These are phyloP conservation scores for Hedya salicella DNA, from an alignment of 2,888 invertebrate genomes.

Conservation along the genomic window DNA sequence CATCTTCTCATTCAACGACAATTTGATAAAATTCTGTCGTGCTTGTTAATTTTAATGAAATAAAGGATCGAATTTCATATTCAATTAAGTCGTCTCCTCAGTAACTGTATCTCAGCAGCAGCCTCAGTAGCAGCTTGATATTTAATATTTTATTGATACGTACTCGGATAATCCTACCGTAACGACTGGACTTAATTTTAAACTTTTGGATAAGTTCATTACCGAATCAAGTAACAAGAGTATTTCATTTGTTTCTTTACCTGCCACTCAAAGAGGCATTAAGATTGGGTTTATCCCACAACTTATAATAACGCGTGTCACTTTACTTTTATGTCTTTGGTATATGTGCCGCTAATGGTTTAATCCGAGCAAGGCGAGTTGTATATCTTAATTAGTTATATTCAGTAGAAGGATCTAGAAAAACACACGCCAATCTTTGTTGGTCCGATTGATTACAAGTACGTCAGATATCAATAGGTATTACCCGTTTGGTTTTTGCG, in stretches of 20 bases:
- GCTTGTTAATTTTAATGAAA: background rate
- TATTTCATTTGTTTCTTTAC: conserved; percentile 12
- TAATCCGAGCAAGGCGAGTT: background rate
- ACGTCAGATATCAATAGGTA: conserved; percentile 33
- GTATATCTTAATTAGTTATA: conserved; percentile 21
- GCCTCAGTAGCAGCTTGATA: conserved; percentile 9
- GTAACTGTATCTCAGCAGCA: conserved; percentile 25
- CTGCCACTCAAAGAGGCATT: conserved; percentile 9
- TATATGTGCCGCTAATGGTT: background rate
- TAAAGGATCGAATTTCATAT: background rate
- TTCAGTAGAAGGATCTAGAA: conserved; percentile 21
- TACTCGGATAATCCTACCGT: conserved; percentile 19
- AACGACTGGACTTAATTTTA: conserved; percentile 11
- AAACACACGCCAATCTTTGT: conserved; percentile 23
- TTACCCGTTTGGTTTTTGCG: conserved; percentile 51
- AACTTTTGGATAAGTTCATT: conserved; percentile 8
- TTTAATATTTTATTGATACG: conserved; percentile 31
- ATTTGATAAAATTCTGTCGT: background rate
- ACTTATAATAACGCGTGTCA: conserved; percentile 6
- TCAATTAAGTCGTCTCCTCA: conserved; percentile 12
- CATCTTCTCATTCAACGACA: background rate
- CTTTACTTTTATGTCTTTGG: conserved; percentile 7
- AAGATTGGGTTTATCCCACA: conserved; percentile 12
- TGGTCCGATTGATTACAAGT: conserved; percentile 16
- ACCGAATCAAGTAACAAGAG: conserved; percentile 22